Evolutionary conservation across 2,888 invertebrate species (phyloP), one percentile per base, ranked within the genome.

Genomic region (Julus scandinavius): DNA sequence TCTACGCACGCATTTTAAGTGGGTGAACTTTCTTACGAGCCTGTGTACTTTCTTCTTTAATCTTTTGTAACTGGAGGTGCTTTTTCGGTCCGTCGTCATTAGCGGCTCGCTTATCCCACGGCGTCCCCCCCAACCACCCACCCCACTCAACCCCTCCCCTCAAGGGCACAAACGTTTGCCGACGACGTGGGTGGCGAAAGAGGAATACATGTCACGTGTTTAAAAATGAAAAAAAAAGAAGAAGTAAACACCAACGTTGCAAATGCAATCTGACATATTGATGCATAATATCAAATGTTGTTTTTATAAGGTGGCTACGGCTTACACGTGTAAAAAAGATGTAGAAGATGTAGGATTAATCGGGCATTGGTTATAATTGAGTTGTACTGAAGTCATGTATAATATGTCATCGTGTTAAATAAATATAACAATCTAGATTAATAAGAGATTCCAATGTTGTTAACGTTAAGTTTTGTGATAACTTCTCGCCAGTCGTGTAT

Each of bases 31-130:
- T 20, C 72, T 2, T 72, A 29, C 29, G 29, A 6, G 72, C 20
- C 72, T 72, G 29, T 5, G 45, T 45, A 29, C 72, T 72, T 72
- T 63, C 13, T 29, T 72, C 63, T 63, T 63, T 63, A 63, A 63
- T 72, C 72, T 72, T 72, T 72, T 72, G 72, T 72, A 72, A 72
- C 72, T 72, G 72, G 72, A 72, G 72, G 72, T 72, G 72, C 20
- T 72, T 72, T 72, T 72, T 72, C 45, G 11, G 72, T 20, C 29
- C 72, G 72, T 72, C 72, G 72, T 72, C 72, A 72, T 72, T 72
- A 72, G 72, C 72, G 72, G 72, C 72, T 72, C 72, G 72, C 29
- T 72, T 72, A 72, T 72, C 72, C 72, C 72, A 72, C 72, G 72
- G 72, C 72, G 11, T 72, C 29, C 72, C 72, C n/a, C 58, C 58